Base-by-base conservation (phyloP, 2,113 vertebrate genomes). In the Gnathonemus longibarbis region DNA sequence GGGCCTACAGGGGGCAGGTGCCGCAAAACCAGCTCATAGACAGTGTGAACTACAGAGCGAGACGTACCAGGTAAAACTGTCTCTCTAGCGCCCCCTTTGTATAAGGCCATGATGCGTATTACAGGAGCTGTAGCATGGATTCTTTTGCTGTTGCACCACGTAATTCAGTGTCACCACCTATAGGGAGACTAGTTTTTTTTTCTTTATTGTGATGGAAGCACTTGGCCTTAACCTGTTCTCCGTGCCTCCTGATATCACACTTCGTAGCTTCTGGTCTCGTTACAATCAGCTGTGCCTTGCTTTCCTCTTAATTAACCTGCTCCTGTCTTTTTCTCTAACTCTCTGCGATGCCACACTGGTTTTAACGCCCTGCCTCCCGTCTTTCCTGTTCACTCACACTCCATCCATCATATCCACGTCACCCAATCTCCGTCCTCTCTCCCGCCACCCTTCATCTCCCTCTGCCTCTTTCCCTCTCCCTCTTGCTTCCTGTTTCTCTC, bases 31-130 rank as follows among this genome's bases (percentile, higher is more conserved):
- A 94, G 50, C 91, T 93, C 74, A 89, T 91, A 53, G 93, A 95
- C 74, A 91, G n/a, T 9, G 3, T 74, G 45, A 87, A 91, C 92
- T 95, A 92, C 95, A 94, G 94, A 89, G 91, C 91, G 90, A 95
- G 92, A 87, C 94, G 94, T 91, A 94, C 93, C 91, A 96, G 95
- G 95, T 95, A 52, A 89, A 80, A 24, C 17, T 58, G 21, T 45
- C 6, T 39, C 39, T 13, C 45, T 42, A 5, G 52, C 39, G 1
- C 19, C 87, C 56, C 86, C 85, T 87, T 56, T 19, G 0, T 13
- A 0, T 39, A 6, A 56, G 49, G 24, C 52, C 50, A 56, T 50
- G 49, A 19, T 13, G 24, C 1, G 27, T 35, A 53, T 31, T 53
- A 11, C 85, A 31, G 48, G 52, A 9, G 10, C 27, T 58, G 42